Percentiles rank a stretch among this genome's conserved stretches.
Evolutionary conservation across 2,113 vertebrate species (phyloP).

Genomic region (Ursus arctos): DNA sequence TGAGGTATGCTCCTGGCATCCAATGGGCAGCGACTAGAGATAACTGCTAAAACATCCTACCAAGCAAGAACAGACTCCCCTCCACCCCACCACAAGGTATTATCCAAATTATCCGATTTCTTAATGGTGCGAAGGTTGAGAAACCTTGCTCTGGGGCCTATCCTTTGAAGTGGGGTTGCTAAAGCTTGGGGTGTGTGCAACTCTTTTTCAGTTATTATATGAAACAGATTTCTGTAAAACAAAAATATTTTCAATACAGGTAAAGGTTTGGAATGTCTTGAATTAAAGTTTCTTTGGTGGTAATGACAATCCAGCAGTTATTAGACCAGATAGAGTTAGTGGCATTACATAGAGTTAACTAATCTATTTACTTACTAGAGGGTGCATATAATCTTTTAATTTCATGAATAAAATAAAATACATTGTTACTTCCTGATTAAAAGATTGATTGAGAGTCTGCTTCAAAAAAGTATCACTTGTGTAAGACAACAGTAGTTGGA

Average conservation of each 20-base stretch:
- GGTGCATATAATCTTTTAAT: background rate
- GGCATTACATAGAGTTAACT: background rate
- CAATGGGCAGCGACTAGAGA: background rate
- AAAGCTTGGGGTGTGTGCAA: background rate
- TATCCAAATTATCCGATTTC: background rate
- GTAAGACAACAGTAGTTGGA: background rate
- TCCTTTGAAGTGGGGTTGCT: background rate
- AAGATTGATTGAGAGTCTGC: background rate
- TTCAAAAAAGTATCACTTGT: background rate
- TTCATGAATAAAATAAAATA: slow-evolving; percentile 40
- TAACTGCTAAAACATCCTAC: background rate
- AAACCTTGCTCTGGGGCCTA: background rate
- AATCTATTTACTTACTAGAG: background rate
- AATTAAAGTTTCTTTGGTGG: background rate
- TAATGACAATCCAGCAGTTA: background rate
- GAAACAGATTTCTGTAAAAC: slow-evolving; percentile 31
- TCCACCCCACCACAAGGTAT: background rate
- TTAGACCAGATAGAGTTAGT: background rate
- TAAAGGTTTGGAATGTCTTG: background rate
- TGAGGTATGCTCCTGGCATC: background rate
- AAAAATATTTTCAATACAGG: slow-evolving; percentile 9
- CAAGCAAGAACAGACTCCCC: background rate
- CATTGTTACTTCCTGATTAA: background rate
- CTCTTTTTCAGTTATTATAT: background rate
- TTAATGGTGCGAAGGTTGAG: background rate